Evolutionary conservation across 2,797 vertebrate genomes (phyloP), one percentile per base, ranked within the genome.

Genomic region (Tokudaia muenninki): DNA sequence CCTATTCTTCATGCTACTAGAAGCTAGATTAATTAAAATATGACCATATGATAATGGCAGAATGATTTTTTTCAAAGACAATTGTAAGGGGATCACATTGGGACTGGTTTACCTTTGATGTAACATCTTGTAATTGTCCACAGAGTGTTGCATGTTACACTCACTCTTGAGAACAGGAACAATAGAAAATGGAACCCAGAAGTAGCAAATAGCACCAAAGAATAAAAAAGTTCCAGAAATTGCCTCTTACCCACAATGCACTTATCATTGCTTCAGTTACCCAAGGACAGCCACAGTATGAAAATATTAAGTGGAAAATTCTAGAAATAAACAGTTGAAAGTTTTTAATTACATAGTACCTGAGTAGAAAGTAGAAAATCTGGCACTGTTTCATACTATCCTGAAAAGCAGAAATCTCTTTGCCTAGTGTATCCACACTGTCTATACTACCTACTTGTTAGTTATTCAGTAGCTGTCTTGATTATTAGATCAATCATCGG

Each of bases 1-100:
- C 24, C 59, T 92, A 41, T 84, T 81, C 17, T 74, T 24, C 61
- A 72, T 88, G 44, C 74, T 47, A 47, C 14, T 79, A 61, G 21
- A 95, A 95, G 4, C 7, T 50, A 84, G 50, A 65, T 44, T 94
- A 94, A 95, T 77, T 87, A 91, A 78, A n/a, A 52, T 67, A 78
- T 14, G 55, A 82, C 41, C 21, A 19, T 24, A 52, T 57, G 52
- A 80, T 47, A 92, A 96, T 61, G 12, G 13, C 41, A 90, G 94
- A 87, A 31, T 75, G 16, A 19, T 92, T 52, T 57, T 16, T 74
- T 86, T 79, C 92, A 86, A 34, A 34, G 70, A 59, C 41, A 50
- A 29, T 88, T 82, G 19, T 78, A 92, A 37, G 79, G 86, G 93
- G 77, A 86, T 86, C 70, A 79, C 3, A 44, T 47, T 65, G 34